Conservation (phyloP, 2,888 invertebrate species). For the Melanostoma scalare region DNA sequence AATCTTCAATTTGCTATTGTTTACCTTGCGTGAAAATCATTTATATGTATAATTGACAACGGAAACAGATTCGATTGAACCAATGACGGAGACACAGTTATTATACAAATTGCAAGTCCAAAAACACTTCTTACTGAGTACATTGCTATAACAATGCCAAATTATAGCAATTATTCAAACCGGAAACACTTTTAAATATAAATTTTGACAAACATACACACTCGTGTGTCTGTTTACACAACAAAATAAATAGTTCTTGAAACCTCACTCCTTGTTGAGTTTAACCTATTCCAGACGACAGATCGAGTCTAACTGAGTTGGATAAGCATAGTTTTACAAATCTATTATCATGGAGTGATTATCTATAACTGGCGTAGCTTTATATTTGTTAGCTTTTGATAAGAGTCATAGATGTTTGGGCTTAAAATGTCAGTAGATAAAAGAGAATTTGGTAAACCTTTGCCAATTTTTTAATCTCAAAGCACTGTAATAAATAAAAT, state of each 20-base stretch:
- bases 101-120: constrained; percentile 31
- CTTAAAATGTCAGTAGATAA: too few species aligned
- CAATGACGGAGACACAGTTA: constrained; percentile 21
- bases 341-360: constrained; percentile 16
- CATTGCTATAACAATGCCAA: constrained; percentile 23
- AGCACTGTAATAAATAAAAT: too few species aligned
- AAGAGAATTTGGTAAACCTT: too few species aligned
- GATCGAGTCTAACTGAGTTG: constrained; percentile 36
- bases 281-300: constrained; percentile 30
- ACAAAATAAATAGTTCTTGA: not conserved
- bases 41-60: constrained; percentile 80
- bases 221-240: too few species aligned
- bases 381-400: not conserved
- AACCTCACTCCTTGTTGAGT: constrained; percentile 7
- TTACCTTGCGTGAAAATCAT: constrained; percentile 81
- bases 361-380: not conserved
- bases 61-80: constrained; percentile 76
- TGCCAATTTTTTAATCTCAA: too few species aligned
- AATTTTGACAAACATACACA: not conserved
- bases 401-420: too few species aligned
- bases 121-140: constrained; percentile 14
- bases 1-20: not conserved
- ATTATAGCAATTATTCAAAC: constrained; percentile 3
- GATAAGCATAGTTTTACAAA: constrained; percentile 10
- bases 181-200: not conserved